Conservation (phyloP, 2,888 invertebrate species). For the Ceramica pisi region DNA sequence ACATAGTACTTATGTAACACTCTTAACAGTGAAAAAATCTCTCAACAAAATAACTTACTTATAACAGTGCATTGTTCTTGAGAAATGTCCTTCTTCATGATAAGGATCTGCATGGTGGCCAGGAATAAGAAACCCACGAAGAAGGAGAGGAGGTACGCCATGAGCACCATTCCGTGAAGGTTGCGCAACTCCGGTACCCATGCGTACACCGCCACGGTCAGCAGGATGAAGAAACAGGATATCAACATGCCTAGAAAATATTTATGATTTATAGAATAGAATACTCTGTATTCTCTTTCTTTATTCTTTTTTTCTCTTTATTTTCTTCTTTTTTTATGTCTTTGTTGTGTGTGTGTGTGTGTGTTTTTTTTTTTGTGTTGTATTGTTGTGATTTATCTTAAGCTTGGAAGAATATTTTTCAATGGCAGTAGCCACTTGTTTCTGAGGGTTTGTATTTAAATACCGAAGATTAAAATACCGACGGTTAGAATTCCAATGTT, state of each 20-base stretch:
- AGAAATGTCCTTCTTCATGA: slow-evolving; percentile 69
- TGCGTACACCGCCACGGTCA: slow-evolving; percentile 93
- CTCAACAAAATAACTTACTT: slow-evolving; percentile 72
- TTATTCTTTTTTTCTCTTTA: too few species aligned
- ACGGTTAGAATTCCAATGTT: too few species aligned
- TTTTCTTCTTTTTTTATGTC: too few species aligned
- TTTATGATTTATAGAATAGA: too few species aligned
- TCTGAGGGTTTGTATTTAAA: too few species aligned
- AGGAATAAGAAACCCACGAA: slow-evolving; percentile 92
- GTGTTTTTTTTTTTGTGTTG: too few species aligned
- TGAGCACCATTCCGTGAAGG: slow-evolving; percentile 93
- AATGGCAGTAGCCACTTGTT: not conserved
- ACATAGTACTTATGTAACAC: not conserved
- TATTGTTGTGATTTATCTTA: not conserved
- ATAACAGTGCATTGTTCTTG: slow-evolving; percentile 64
- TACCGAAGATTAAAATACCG: too few species aligned
- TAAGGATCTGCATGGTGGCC: slow-evolving; percentile 87
- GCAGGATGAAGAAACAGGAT: slow-evolving; percentile 93
- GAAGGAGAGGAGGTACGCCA: slow-evolving; percentile 93
- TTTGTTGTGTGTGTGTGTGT: too few species aligned
- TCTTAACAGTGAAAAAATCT: not conserved
- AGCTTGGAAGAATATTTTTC: not conserved
- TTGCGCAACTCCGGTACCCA: slow-evolving; percentile 93
- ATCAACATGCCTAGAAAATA: slow-evolving; percentile 92
- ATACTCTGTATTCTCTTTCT: too few species aligned